Base-by-base conservation (phyloP, 2,797 vertebrate species). In the Cirrhinus mrigala region DNA sequence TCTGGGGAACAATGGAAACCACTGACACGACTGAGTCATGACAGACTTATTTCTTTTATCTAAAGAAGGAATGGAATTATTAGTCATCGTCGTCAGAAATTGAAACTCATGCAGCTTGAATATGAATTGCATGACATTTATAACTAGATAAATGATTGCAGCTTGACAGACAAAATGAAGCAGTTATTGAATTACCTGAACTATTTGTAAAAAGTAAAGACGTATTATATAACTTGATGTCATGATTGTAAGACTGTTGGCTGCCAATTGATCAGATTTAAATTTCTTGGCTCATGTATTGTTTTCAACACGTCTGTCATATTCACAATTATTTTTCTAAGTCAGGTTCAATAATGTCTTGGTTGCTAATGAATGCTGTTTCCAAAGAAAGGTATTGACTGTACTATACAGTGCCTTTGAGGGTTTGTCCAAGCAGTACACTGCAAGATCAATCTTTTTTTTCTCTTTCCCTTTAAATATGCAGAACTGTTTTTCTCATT, bases 331-430 rank as follows among this genome's bases (percentile, higher is more conserved):
- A 82, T 87, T 79, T 83, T 44, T 79, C 71, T 62, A 50, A 58
- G 74, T 27, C 44, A 37, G 69, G 66, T 81, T 87, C 78, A 79
- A 83, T 86, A 82, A 88, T 86, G 81, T 78, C 82, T 78, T 3
- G 37, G 71, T 81, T 85, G 81, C 85, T 89, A 85, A 88, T 87
- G 79, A 89, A 88, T 86, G 86, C 73, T 60, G 80, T 83, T 86
- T 79, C 84, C n/a, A 83, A 83, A 80, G 89, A 87, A 82, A 78
- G 81, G 40, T 82, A 85, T 88, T 83, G 87, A 82, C 81, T 82
- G 81, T 70, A 87, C 37, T 85, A 22, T 73, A 27, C 37, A 58
- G 80, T 79, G 88, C 70, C 66, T 88, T 64, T 69, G 70, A 85
- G 80, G 78, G 68, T 82, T 77, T 86, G 75, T 87, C 84, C 79